Percentiles rank a stretch among this genome's conserved stretches.
Conservation (phyloP, 2,113 vertebrate genomes). For the Ascaphus truei region DNA sequence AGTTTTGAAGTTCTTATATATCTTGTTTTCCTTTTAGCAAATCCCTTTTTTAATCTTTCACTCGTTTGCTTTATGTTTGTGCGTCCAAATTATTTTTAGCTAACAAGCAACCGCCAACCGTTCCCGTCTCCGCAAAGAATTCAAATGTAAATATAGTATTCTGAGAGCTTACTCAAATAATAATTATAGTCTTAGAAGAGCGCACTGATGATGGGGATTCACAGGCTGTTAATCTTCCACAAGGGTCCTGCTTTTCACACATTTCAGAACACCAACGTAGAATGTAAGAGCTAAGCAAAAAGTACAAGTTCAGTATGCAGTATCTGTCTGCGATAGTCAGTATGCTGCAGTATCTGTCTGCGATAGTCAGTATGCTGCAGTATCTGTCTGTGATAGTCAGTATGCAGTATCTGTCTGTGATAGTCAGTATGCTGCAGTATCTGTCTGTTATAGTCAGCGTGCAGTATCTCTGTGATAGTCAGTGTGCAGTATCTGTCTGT, state of each 20-base stretch:
- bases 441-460: no score
- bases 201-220: not conserved
- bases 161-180: not conserved
- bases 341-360: no score
- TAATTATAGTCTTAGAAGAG: not conserved
- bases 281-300: not conserved
- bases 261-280: not conserved
- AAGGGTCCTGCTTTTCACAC: constrained; percentile 1
- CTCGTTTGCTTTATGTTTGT: not conserved
- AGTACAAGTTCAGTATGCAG: not conserved
- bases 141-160: not conserved
- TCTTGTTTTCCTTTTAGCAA: no score
- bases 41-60: no score
- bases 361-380: no score
- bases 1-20: no score
- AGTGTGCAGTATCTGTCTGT: no score
- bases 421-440: no score
- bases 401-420: no score
- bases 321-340: no score
- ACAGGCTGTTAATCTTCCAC: constrained; percentile 3
- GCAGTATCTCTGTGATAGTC: no score
- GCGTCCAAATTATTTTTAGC: not conserved
- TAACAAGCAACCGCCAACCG: not conserved
- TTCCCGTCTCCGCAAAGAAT: not conserved
- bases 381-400: no score